Evolutionary conservation across 2,797 vertebrate species (phyloP).

Genomic region (Tamandua tetradactyla): DNA sequence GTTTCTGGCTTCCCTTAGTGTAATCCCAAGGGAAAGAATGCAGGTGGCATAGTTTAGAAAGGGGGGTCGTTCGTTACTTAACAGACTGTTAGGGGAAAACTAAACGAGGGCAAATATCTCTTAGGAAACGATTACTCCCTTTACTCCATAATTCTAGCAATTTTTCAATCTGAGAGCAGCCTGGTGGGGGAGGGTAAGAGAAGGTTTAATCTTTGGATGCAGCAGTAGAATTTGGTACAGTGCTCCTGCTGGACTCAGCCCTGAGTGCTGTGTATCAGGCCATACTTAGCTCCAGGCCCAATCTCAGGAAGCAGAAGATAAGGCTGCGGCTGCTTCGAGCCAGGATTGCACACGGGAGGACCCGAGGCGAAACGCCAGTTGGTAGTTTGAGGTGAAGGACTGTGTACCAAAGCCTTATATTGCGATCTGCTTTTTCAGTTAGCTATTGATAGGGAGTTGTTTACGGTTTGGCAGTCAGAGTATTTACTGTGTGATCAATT

Average conservation of each 20-base stretch:
- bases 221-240: not conserved
- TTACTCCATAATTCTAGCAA: not conserved
- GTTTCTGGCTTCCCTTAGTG: not conserved
- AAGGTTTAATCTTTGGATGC: not conserved
- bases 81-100: not conserved
- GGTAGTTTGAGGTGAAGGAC: not conserved
- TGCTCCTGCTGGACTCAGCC: not conserved
- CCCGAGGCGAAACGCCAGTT: not conserved
- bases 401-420: not conserved
- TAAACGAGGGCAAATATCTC: not conserved
- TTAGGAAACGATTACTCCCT: not conserved
- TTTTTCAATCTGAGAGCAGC: not conserved
- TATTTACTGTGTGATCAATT: conserved; percentile 84
- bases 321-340: not conserved
- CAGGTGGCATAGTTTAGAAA: not conserved
- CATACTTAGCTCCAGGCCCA: not conserved
- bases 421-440: conserved; percentile 67
- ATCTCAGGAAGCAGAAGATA: not conserved
- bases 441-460: conserved; percentile 76
- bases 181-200: not conserved
- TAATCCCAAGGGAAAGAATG: not conserved
- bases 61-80: not conserved
- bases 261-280: not conserved
- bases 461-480: conserved; percentile 81
- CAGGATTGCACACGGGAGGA: conserved; percentile 37